Base-by-base conservation (phyloP, 2,888 invertebrate species). In the Exephanes ischioxanthus region DNA sequence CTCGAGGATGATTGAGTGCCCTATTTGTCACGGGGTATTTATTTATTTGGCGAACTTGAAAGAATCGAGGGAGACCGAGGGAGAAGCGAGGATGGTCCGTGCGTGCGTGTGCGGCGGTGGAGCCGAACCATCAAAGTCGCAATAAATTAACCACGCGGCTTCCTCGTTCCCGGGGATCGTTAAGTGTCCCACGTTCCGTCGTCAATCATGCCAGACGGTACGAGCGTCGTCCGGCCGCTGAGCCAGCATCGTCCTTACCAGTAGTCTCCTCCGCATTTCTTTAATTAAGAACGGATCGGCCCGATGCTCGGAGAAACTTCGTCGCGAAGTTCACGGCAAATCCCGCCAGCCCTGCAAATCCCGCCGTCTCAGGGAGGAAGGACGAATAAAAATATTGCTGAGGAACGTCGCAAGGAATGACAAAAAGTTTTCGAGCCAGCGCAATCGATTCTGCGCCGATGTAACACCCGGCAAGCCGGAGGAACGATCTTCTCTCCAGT, bases 71-170 rank as follows among this genome's bases (percentile, higher is more conserved):
- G 73, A 84, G 73, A 72, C 30, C 37, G 53, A 63, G 78, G 41
- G 83, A 55, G 70, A 48, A 14, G 66, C 73, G 75, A 58, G 71
- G 81, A 84, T 75, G 72, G 68, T 26, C 33, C 19, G 14, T 67
- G 26, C 55, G 76, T 77, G 48, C 63, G 76, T 77, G 68, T 81
- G 66, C 61, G 58, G 79, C 53, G 78, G 83, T 85, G 82, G 90
- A 90, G 90, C 86, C 90, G 90, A 91, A 90, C 90, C 91, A 92
- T 93, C 92, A 93, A 93, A 89, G 93, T 93, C 93, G 90, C 91
- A 90, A 85, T 88, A 90, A 92, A 93, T 93, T 93, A 93, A 93
- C 91, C 91, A 90, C 89, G 89, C 85, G 88, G 93, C 93, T 93
- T 92, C 93, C 92, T 93, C 92, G 91, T 92, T 93, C 92, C 90